These are phyloP conservation scores for Callorhinus ursinus DNA, from an alignment of 2,113 vertebrate species.

Conservation along the genomic window DNA sequence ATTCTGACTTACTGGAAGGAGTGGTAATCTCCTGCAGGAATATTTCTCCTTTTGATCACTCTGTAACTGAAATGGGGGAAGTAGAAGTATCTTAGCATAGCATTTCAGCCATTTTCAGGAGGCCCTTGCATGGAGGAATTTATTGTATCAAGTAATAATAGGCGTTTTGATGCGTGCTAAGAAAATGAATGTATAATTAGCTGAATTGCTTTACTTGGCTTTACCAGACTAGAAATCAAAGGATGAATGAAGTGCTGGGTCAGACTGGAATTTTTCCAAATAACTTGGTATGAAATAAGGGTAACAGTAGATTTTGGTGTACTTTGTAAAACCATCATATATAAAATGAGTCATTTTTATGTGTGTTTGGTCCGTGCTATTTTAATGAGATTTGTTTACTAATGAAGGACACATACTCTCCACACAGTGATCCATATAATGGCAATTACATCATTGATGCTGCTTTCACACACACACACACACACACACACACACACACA, in stretches of 20 bases:
- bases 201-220: constrained; percentile 78
- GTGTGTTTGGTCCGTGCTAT: neutral
- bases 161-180: constrained; percentile 71
- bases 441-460: neutral
- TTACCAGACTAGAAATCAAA: constrained; percentile 76
- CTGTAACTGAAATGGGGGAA: neutral
- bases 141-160: constrained; percentile 67
- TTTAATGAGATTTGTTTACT: constrained; percentile 44
- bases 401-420: neutral
- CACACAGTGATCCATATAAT: neutral
- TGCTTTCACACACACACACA: neutral
- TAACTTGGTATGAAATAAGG: constrained; percentile 65
- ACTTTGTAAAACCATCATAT: neutral
- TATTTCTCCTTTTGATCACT: constrained; percentile 26
- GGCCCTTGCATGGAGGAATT: constrained; percentile 63
- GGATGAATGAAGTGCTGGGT: constrained; percentile 52
- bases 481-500: accelerated
- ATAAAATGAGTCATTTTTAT: constrained; percentile 2
- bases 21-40: neutral
- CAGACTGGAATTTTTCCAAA: constrained; percentile 60
- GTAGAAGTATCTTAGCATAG: constrained; percentile 40
- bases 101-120: constrained; percentile 61
- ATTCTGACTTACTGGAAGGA: constrained; percentile 6
- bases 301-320: constrained; percentile 23
- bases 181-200: constrained; percentile 73